phyloP scores from a whole-genome alignment of 2,113 vertebrate genomes.

The Larimichthys crocea region DNA sequence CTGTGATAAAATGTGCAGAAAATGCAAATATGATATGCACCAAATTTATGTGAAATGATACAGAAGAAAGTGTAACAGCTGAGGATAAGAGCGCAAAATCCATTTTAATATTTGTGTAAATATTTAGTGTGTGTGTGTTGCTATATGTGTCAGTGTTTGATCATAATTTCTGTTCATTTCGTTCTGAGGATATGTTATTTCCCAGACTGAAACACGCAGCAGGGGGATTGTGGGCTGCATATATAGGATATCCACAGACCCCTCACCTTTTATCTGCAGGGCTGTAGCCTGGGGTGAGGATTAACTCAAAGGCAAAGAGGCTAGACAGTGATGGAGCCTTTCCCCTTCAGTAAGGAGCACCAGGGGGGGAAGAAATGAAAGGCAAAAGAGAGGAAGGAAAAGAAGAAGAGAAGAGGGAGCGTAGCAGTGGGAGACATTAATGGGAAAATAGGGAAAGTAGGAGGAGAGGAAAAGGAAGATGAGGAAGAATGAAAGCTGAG shows the following conservation, averaged over 20 bases:
- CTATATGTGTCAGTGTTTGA: constrained; percentile 50
- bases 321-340: constrained; percentile 63
- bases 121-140: constrained; percentile 21
- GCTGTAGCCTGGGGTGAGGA: constrained; percentile 72
- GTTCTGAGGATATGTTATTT: constrained; percentile 56
- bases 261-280: constrained; percentile 77
- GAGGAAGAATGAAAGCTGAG: constrained; percentile 50
- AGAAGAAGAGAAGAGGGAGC: constrained; percentile 24
- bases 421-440: constrained; percentile 49
- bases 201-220: constrained; percentile 61
- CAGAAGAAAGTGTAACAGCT: constrained; percentile 23
- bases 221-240: constrained; percentile 53
- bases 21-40: constrained; percentile 33
- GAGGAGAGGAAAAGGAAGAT: constrained; percentile 27
- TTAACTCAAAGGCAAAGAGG: constrained; percentile 65
- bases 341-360: constrained; percentile 46
- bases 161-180: constrained; percentile 62
- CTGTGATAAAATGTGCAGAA: constrained; percentile 46
- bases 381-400: constrained; percentile 9
- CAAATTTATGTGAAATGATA: constrained; percentile 25
- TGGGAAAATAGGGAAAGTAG: constrained; percentile 33
- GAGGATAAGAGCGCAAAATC: constrained; percentile 36
- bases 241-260: constrained; percentile 60
- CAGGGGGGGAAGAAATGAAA: constrained; percentile 27
- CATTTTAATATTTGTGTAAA: constrained; percentile 56